Evolutionary conservation across 2,797 vertebrate genomes (phyloP).

Genomic region (Galago senegalensis): DNA sequence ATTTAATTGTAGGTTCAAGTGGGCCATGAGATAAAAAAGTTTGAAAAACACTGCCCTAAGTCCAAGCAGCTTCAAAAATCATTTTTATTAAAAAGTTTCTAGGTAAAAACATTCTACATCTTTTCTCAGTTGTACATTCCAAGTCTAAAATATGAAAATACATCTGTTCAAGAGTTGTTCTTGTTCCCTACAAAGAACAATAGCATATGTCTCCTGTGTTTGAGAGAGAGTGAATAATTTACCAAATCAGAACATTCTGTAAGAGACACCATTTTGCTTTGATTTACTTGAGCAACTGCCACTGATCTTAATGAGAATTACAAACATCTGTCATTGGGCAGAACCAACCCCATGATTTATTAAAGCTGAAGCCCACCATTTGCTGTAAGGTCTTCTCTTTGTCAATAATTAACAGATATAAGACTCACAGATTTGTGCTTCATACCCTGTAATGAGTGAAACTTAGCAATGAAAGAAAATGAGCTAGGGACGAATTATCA

Average conservation of each 20-base stretch:
- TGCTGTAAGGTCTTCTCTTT: slow-evolving; percentile 70
- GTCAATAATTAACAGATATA: slow-evolving; percentile 84
- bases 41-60: too few relatives aligned
- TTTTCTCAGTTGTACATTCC: neutral
- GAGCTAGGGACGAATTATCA: slow-evolving; percentile 6
- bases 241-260: slow-evolving; percentile 79
- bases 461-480: slow-evolving; percentile 57
- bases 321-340: slow-evolving; percentile 80
- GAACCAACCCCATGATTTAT: slow-evolving; percentile 82
- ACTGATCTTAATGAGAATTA: slow-evolving; percentile 80
- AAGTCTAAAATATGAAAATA: slow-evolving; percentile 44
- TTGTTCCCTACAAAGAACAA: slow-evolving; percentile 65
- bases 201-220: slow-evolving; percentile 69
- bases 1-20: too few relatives aligned
- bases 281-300: slow-evolving; percentile 77
- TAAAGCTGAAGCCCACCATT: slow-evolving; percentile 82
- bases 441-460: slow-evolving; percentile 61
- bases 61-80: neutral
- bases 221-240: slow-evolving; percentile 76
- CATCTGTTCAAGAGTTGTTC: slow-evolving; percentile 13
- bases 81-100: slow-evolving; percentile 38
- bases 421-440: slow-evolving; percentile 67
- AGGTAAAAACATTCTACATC: neutral
- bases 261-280: slow-evolving; percentile 76
- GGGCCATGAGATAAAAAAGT: too few relatives aligned